Base-by-base conservation (phyloP, 30 jellyfish, hydroid and myxozoan species). In the Hydractinia symbiolongicarpus region DNA sequence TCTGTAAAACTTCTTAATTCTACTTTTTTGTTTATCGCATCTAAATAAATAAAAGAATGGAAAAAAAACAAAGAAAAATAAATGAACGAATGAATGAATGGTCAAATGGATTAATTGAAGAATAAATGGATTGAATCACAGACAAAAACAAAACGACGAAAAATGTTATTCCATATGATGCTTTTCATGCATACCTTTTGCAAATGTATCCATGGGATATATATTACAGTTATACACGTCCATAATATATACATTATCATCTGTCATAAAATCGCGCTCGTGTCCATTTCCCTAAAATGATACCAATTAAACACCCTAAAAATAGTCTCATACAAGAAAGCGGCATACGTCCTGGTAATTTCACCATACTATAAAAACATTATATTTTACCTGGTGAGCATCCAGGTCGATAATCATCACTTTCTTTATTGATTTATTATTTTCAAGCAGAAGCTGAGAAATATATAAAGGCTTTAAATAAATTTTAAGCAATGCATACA, bases 241-340 rank as follows among this genome's bases (percentile, higher is more conserved):
- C 77, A 91, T 81, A 5, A 91, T 91, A 53, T 86, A 91, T 10
- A 91, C 96, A 16, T 85, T 86, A 8, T 73, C 85, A 62, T 83
- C 91, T 11, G 54, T 79, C 20, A 56, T 82, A 70, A 91, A 91
- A 82, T 91, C 98, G 17, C 95, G 76, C 77, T 85, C 98, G 55
- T 91, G 98, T 6, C 98, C 98, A 83, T 91, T 91, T 5, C 98
- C 98, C 98, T 91, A 81, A 30, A 49, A 64, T 82, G 13, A 19
- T 19, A 76, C 0, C 1, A 55, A 67, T 40, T 1, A 8, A 9
- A 8, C 54, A 9, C 44, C 44, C 44, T 30, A 30, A 50, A 13
- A 55, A 60, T 9, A 78, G n/a, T 11, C 4, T 7, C 8, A 16
- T 53, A 11, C 77, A 9, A 30, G 2, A 30, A 30, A 30, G 44